Evolutionary conservation across 2,113 vertebrate species (phyloP), one percentile per base, ranked within the genome.

Genomic region (Pontoporia blainvillei): DNA sequence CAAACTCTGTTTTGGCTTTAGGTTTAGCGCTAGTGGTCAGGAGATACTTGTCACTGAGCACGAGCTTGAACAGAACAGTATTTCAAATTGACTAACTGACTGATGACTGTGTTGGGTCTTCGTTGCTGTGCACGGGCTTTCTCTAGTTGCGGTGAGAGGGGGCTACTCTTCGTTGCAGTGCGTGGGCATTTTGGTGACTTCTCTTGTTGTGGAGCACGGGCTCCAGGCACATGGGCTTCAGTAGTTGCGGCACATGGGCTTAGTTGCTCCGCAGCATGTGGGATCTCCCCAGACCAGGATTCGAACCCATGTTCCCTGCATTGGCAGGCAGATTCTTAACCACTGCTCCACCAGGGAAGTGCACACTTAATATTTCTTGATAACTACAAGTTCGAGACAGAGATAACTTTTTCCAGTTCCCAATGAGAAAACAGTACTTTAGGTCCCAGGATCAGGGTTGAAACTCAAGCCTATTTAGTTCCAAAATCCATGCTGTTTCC

Each of bases 401-500:
- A 36, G 59, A 14, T 10, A 17, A 44, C 11, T 57, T 71, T 78
- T n/a, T 46, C 54, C 23, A 59, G 23, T 62, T 73, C 62, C 78
- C 59, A 95, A 29, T 0, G 9, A 95, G 23, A 29, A 96, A 81
- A 81, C 36, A 41, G 17, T 59, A 76, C 23, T 59, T 71, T 57
- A 44, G 23, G 54, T 34, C 52, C 13, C 8, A 62, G 59, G 66
- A 83, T 86, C 21, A 52, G 29, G 25, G 71, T 54, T 61, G 59
- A 62, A 92, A 93, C 15, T 44, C 15, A n/a, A 20, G 27, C 9
- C 64, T 76, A 31, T 89, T 49, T 71, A 5, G 6, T 59, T 79
- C 73, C 59, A 71, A 96, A 94, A 83, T 39, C 31, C n/a, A 90
- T 1, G 2, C 41, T 79, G 21, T 62, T 73, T 78, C 64, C n/a